Base-by-base conservation (phyloP, 1,140 invertebrate species). In the Akabosia matsudoensis region DNA sequence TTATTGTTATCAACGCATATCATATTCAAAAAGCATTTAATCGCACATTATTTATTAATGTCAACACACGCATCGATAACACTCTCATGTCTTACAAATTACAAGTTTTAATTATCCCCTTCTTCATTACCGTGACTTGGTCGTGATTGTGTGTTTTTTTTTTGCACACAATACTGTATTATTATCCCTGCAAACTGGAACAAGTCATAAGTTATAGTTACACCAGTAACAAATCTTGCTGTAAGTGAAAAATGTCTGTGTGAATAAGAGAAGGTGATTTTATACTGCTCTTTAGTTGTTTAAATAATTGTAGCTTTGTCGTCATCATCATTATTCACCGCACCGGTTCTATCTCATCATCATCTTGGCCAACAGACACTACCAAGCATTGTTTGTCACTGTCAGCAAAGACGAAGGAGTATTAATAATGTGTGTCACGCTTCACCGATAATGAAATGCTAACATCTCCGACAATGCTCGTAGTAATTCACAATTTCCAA, bases 361-460 rank as follows among this genome's bases (percentile, higher is more conserved):
- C 24, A 14, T 14, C 24, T 16, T 61, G 13, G 4, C 24, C n/a
- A 61, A 16, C 24, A 61, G 14, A n/a, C 54, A 45, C n/a, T n/a
- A n/a, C n/a, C n/a, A n/a, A 30, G 24, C 28, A 67, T 67, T 67
- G 61, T 67, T 67, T 67, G 61, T 67, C 61, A 67, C 28, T 67
- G 61, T 67, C 61, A 67, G 31, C 61, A 67, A n/a, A 67, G 61
- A 67, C 13, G 10, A 31, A 67, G 61, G 22, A 24, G 14, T 56
- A 67, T 67, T 67, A 67, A 67, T 67, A 30, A 67, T 67, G 30
- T 67, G 61, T 67, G 61, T 67, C 61, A 67, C 61, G 61, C 61
- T 67, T 61, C 14, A 61, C 7, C 24, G 54, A 13, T 61, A 61
- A 61, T 61, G 24, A 61, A 61, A 61, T 67, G 61, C 61, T 67